phyloP scores from a whole-genome alignment of 2,888 invertebrate species.

The Cephus rjabovi region DNA sequence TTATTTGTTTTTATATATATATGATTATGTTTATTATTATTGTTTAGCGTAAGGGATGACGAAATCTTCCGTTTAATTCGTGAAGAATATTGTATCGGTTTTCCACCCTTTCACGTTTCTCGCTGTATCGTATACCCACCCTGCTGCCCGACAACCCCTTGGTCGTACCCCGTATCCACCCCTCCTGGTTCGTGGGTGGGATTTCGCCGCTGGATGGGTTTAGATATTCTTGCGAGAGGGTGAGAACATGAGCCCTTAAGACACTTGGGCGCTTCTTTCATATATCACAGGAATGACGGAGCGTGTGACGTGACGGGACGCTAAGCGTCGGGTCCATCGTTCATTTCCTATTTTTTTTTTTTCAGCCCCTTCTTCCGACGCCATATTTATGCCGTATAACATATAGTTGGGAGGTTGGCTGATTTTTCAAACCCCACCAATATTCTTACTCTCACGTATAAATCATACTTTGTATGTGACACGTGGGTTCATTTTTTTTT shows the following conservation, averaged over 20 bases:
- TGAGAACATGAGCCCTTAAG: constrained; percentile 32
- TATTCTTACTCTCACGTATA: neutral
- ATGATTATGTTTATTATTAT: neutral
- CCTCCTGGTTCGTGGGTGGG: neutral
- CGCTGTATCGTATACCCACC: neutral
- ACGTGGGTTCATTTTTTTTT: neutral
- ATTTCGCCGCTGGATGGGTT: neutral
- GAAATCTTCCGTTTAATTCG: neutral
- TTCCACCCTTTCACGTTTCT: neutral
- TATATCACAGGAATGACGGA: constrained; percentile 37
- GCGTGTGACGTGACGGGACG: constrained; percentile 28
- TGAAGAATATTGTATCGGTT: neutral
- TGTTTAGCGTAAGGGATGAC: neutral
- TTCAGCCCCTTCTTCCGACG: neutral
- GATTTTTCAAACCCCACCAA: neutral
- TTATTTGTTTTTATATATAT: neutral
- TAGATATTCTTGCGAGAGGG: neutral
- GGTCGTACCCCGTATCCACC: neutral
- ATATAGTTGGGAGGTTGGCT: neutral
- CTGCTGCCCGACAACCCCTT: neutral
- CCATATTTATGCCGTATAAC: neutral
- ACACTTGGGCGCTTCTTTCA: constrained; percentile 31
- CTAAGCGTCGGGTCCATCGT: constrained; percentile 30
- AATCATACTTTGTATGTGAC: neutral
- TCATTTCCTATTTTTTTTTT: constrained; percentile 35